These are phyloP conservation scores for Sinocyclocheilus maitianheensis DNA, from an alignment of 2,113 vertebrate genomes.

Conservation along the genomic window DNA sequence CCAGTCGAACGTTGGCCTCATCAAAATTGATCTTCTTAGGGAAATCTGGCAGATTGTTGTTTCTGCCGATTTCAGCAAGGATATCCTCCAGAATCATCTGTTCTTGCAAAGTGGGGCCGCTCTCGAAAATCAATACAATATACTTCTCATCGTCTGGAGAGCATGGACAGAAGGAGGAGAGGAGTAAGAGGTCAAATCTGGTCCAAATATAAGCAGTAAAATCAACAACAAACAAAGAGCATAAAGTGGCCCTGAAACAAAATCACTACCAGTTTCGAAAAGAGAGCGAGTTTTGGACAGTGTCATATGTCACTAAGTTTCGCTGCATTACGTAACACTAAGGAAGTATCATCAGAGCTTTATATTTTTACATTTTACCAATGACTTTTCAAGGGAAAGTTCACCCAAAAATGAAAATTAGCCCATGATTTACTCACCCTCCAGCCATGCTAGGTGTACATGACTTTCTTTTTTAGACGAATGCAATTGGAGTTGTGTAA, in stretches of 20 bases:
- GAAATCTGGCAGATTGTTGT: conserved; percentile 84
- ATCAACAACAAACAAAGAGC: background rate
- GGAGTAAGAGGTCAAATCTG: background rate
- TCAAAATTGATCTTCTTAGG: conserved; percentile 88
- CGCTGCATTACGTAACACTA: too few relatives aligned
- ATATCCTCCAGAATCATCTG: conserved; percentile 91
- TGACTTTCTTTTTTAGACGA: too few relatives aligned
- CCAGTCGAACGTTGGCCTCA: conserved; percentile 91
- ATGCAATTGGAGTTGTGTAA: too few relatives aligned
- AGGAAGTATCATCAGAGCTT: too few relatives aligned
- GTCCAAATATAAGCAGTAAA: too few relatives aligned
- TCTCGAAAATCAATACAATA: conserved; percentile 95
- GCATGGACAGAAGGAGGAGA: conserved; percentile 3
- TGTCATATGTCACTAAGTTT: too few relatives aligned
- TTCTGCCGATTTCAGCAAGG: conserved; percentile 82
- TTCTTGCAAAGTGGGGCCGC: conserved; percentile 81
- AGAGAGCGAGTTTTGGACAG: too few relatives aligned
- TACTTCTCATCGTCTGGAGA: conserved; percentile 90
- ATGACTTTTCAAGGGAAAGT: background rate
- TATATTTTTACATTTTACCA: too few relatives aligned
- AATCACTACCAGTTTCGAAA: too few relatives aligned
- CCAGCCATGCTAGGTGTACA: too few relatives aligned
- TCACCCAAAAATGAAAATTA: too few relatives aligned
- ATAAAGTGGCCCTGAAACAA: background rate
- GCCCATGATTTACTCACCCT: too few relatives aligned